Evolutionary conservation across 2,888 invertebrate genomes (phyloP).

Genomic region (Rhamphomyia laevipes): DNA sequence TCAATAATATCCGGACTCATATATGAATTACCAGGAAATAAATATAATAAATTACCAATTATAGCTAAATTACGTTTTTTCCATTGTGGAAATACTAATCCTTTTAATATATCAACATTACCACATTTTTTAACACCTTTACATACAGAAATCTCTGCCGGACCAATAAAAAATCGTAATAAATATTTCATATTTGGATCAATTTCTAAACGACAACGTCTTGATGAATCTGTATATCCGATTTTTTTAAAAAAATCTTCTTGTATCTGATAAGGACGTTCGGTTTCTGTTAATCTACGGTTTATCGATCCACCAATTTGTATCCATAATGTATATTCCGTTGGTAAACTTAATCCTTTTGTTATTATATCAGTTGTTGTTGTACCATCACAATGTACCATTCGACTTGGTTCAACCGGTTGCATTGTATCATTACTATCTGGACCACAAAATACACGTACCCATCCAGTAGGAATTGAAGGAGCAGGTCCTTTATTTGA

Average conservation of each 20-base stretch:
- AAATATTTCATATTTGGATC: conserved; percentile 52
- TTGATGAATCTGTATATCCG: conserved; percentile 47
- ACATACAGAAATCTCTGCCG: conserved; percentile 41
- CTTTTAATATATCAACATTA: conserved; percentile 46
- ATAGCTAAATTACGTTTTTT: conserved; percentile 47
- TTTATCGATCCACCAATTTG: conserved; percentile 46
- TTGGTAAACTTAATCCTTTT: conserved; percentile 15
- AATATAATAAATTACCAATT: conserved; percentile 47
- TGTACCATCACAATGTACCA: conserved; percentile 15
- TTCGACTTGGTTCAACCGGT: conserved; percentile 17
- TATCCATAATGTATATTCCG: conserved; percentile 21
- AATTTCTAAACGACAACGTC: conserved; percentile 49
- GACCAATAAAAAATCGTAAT: conserved; percentile 50
- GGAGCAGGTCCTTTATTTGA: not conserved
- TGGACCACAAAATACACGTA: conserved; percentile 17
- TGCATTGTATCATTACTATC: conserved; percentile 14
- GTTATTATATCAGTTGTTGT: conserved; percentile 13
- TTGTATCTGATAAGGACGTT: conserved; percentile 48
- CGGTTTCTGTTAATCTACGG: conserved; percentile 43
- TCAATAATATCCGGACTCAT: conserved; percentile 20
- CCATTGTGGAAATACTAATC: conserved; percentile 58
- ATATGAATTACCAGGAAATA: conserved; percentile 39
- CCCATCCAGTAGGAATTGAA: conserved; percentile 13
- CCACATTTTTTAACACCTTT: conserved; percentile 38
- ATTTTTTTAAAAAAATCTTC: conserved; percentile 47